Base-by-base conservation (phyloP, 2,113 vertebrate genomes). In the Carettochelys insculpta region DNA sequence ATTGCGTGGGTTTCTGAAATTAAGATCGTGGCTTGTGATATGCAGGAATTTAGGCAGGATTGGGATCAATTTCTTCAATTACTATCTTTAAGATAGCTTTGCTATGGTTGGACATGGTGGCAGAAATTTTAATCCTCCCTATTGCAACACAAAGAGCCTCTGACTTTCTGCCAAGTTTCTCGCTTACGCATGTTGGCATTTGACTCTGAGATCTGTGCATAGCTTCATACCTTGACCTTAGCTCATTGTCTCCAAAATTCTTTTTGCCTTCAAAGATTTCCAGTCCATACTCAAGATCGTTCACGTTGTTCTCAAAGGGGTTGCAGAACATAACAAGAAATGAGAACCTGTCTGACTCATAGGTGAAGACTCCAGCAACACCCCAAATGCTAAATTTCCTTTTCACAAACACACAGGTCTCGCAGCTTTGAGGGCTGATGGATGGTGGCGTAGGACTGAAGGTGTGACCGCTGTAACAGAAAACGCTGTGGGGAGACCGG, bases 191-290 rank as follows among this genome's bases (percentile, higher is more conserved):
- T 61, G 31, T 61, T 61, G 17, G 2, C 31, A 0, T 61, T n/a
- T 1, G 31, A n/a, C 1, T 0, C 31, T 4, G 34, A 10, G 2
- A 43, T 31, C 6, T 9, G 3, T 10, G 4, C 29, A n/a, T 81
- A 6, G 2, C 27, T 34, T 12, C 9, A 10, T 81, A 81, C 41
- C 12, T 53, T 29, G 7, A 22, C 7, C 47, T 12, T 54, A 81
- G 54, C 1, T n/a, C 58, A 1, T 13, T 17, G 16, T 6, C 45
- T 6, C 43, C 12, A 2, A 17, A 61, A 17, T 47, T 47, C 11
- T 43, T 56, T 13, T 43, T 6, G 4, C 27, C 31, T 11, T 45
- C 43, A 31, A 58, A 34, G 80, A 81, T 61, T 45, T 81, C 54
- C 54, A 58, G 4, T 1, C 27, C 54, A 1, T n/a, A 81, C 54